Conservation (phyloP, 2,888 invertebrate species). For the Argyresthia goedartella region DNA sequence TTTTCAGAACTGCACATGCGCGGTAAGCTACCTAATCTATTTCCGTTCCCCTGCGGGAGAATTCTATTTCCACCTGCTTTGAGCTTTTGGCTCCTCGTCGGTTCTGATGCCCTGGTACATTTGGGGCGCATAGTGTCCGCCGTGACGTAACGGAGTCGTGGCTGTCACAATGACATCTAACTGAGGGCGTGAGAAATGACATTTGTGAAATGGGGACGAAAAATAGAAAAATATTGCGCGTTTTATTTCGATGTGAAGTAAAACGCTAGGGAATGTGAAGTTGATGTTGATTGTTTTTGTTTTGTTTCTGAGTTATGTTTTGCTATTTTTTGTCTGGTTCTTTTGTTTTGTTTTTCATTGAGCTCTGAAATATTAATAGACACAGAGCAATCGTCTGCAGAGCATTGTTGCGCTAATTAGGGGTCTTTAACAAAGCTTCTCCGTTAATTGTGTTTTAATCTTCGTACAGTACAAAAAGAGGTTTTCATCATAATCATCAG, state of each 20-base stretch:
- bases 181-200: background rate
- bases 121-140: constrained; percentile 44
- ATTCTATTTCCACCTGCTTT: constrained; percentile 54
- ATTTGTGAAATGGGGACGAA: background rate
- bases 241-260: background rate
- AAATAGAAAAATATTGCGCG: background rate
- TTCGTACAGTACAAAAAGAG: no score
- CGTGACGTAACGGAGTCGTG: constrained; percentile 62
- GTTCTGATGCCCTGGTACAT: constrained; percentile 53
- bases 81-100: constrained; percentile 21
- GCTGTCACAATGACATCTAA: constrained; percentile 28
- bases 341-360: background rate
- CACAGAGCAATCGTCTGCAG: no score
- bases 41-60: constrained; percentile 31
- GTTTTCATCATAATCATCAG: no score
- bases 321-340: background rate
- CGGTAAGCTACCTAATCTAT: constrained; percentile 26
- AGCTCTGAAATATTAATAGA: background rate
- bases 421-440: no score
- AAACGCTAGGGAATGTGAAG: no score
- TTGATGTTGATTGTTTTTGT: background rate
- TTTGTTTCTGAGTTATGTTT: background rate
- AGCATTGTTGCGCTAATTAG: no score
- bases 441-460: no score
- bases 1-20: constrained; percentile 12